Evolutionary conservation across 2,888 invertebrate genomes (phyloP), one percentile per base, ranked within the genome.

Genomic region (Meiosimyza decipiens): DNA sequence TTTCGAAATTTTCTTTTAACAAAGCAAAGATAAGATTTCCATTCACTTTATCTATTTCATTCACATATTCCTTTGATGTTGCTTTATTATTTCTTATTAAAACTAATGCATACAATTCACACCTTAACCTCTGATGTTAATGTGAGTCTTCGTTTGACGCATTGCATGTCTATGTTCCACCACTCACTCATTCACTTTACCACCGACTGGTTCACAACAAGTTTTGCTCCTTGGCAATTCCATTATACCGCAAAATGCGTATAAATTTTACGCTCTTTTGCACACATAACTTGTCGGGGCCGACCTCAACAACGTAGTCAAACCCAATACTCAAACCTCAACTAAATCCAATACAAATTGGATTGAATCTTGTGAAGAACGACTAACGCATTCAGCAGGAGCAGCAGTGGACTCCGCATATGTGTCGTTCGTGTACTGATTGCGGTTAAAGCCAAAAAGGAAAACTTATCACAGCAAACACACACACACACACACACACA

Each of bases 261-360:
- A 55, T 55, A n/a, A 55, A 55, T 55, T 55, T 55, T 55, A 16
- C n/a, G 55, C 55, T 55, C 54, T 55, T 55, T n/a, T 22, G n/a
- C 55, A 55, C 55, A 55, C 55, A 55, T 47, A 63, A 63, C 13
- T 40, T 7, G 3, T 62, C 40, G 15, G 11, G 18, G 15, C 40
- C 5, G 7, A 28, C 22, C 28, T 28, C 28, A 63, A 33, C 40
- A 13, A 40, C 40, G 15, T 28, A 28, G 28, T 28, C 28, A 11
- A 63, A 47, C 16, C 47, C 62, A 28, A 62, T 40, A 18, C n/a
- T 57, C 40, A 40, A 40, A 40, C 40, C 40, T 40, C 40, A 22
- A 12, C 57, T 18, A 22, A 57, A 57, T 28, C 22, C 22, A 57
- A 28, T 28, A 57, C 57, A 28, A 28, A 15, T 57, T 57, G 22